These are phyloP conservation scores for Apodemia duryi DNA, from an alignment of 2,888 invertebrate species.

Conservation along the genomic window DNA sequence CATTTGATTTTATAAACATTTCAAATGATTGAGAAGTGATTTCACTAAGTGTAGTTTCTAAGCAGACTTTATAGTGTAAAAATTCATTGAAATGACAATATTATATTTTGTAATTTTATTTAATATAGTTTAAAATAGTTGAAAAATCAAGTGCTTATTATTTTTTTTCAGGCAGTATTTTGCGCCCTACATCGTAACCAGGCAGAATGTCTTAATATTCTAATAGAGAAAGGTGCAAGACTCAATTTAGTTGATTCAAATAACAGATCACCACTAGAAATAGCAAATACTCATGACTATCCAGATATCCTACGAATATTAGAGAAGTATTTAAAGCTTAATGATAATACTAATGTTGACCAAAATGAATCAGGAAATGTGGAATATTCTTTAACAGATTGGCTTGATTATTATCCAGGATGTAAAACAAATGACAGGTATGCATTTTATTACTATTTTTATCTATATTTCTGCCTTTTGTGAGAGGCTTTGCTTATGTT, in stretches of 20 bases:
- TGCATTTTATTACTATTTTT: conserved; percentile 25
- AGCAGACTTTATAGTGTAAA: too few species aligned
- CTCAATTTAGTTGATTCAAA: conserved; percentile 69
- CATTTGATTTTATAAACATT: too few species aligned
- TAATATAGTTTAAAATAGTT: not conserved
- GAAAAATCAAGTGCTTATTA: conserved; percentile 24
- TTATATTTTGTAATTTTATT: too few species aligned
- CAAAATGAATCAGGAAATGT: conserved; percentile 31
- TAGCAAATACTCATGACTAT: conserved; percentile 75
- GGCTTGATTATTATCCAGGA: conserved; percentile 76
- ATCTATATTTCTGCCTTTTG: not conserved
- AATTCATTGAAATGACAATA: too few species aligned
- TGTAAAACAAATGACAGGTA: conserved; percentile 53
- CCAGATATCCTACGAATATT: conserved; percentile 65
- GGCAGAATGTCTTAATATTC: conserved; percentile 69
- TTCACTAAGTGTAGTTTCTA: too few species aligned
- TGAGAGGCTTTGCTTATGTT: not conserved
- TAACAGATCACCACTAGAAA: conserved; percentile 68
- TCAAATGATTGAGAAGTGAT: too few species aligned
- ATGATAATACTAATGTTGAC: conserved; percentile 39
- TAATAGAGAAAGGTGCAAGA: conserved; percentile 76
- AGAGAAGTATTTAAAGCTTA: conserved; percentile 49
- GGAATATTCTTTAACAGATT: conserved; percentile 42
- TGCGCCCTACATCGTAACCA: conserved; percentile 81
- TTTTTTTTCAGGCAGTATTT: conserved; percentile 78